These are phyloP conservation scores for Scopus umbretta DNA, from an alignment of 2,113 vertebrate genomes.

Conservation along the genomic window DNA sequence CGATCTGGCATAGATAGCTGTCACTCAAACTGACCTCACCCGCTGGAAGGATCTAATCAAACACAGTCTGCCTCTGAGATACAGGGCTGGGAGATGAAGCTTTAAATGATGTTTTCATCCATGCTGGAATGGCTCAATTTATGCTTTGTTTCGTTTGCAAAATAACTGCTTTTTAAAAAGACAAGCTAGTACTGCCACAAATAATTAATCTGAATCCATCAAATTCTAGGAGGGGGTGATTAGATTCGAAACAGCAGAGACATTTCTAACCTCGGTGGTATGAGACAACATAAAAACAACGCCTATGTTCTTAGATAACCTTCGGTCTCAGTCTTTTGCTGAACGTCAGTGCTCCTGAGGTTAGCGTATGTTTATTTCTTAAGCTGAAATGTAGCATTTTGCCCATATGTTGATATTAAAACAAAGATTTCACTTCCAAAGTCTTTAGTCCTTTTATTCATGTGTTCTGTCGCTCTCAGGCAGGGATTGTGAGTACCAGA, in stretches of 20 bases:
- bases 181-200: neutral
- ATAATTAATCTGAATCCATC: neutral
- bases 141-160: neutral
- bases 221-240: neutral
- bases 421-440: neutral
- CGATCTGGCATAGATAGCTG: neutral
- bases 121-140: neutral
- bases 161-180: neutral
- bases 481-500: neutral
- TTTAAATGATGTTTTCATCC: neutral
- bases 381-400: neutral
- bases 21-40: neutral
- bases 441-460: conserved; percentile 12
- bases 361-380: neutral
- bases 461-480: neutral
- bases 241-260: neutral
- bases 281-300: neutral
- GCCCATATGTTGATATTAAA: neutral
- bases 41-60: neutral
- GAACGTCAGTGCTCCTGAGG: neutral
- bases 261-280: neutral
- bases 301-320: neutral
- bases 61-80: neutral
- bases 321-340: neutral
- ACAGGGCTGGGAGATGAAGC: neutral